These are phyloP conservation scores for Astropecten irregularis DNA, from an alignment of 53 echinoderm and acorn worm species.

Conservation along the genomic window DNA sequence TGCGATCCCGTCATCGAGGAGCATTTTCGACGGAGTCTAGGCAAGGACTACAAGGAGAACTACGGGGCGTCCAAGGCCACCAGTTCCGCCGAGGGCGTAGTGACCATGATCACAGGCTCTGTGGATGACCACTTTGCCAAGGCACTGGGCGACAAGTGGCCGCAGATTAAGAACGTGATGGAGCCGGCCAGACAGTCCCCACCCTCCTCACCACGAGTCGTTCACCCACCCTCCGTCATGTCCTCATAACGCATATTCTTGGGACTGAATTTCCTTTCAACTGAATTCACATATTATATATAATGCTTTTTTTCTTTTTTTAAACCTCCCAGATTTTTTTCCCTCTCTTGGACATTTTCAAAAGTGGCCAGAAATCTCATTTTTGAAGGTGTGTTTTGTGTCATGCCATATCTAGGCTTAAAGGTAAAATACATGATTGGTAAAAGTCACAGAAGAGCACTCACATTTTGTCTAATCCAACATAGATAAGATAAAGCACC, in stretches of 20 bases:
- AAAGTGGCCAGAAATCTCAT: too few species aligned
- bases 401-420: too few species aligned
- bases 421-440: too few species aligned
- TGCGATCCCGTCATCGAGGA: constrained; percentile 94
- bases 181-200: constrained; percentile 59
- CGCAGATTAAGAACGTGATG: constrained; percentile 79
- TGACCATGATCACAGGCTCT: constrained; percentile 84
- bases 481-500: too few species aligned
- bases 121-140: constrained; percentile 99
- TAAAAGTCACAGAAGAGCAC: too few species aligned
- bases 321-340: too few species aligned
- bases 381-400: too few species aligned
- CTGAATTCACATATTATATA: too few species aligned
- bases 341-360: too few species aligned
- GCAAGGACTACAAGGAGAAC: constrained; percentile 80
- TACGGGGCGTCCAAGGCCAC: constrained; percentile 61
- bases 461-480: too few species aligned
- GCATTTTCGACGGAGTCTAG: constrained; percentile 94
- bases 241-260: constrained; percentile 47
- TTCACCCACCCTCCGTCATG: constrained; percentile 54
- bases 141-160: constrained; percentile 97
- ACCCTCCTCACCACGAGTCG: constrained; percentile 60
- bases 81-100: constrained; percentile 25
- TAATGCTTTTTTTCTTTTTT: too few species aligned
- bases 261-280: not conserved